A percentile compares a stretch with the other conserved stretches of the same genome.
These are phyloP conservation scores for Lasioglossum villosulum DNA, from an alignment of 2,888 invertebrate species.

Conservation along the genomic window DNA sequence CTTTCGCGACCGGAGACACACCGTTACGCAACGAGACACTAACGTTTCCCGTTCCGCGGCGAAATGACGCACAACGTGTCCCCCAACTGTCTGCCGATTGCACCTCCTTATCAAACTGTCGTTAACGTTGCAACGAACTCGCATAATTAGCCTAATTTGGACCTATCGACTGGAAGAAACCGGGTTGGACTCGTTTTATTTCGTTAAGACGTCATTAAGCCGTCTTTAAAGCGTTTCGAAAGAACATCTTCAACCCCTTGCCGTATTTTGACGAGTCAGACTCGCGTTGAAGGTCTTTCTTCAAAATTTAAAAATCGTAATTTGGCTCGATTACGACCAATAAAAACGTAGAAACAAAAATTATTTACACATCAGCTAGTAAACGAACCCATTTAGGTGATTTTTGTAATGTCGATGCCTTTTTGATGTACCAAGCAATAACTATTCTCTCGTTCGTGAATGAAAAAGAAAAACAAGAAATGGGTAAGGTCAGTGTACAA, in stretches of 20 bases:
- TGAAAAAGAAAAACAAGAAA: background rate
- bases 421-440: background rate
- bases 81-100: constrained; percentile 10
- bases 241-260: too few relatives aligned
- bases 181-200: background rate
- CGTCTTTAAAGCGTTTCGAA: too few relatives aligned
- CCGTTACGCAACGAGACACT: constrained; percentile 33
- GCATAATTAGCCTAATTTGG: background rate
- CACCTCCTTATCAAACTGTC: constrained; percentile 11
- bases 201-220: too few relatives aligned
- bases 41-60: background rate
- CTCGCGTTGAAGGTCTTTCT: too few relatives aligned
- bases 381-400: background rate
- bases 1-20: background rate
- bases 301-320: too few relatives aligned
- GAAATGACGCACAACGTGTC: constrained; percentile 13
- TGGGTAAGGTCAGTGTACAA: background rate
- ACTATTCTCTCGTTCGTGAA: background rate
- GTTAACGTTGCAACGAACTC: background rate
- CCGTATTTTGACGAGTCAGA: too few relatives aligned
- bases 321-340: too few relatives aligned
- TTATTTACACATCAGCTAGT: too few relatives aligned
- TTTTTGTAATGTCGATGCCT: background rate
- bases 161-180: too few relatives aligned
- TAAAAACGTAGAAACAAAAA: too few relatives aligned